These are phyloP conservation scores for Diachasmimorpha longicaudata DNA, from an alignment of 1,140 invertebrate genomes.

Conservation along the genomic window DNA sequence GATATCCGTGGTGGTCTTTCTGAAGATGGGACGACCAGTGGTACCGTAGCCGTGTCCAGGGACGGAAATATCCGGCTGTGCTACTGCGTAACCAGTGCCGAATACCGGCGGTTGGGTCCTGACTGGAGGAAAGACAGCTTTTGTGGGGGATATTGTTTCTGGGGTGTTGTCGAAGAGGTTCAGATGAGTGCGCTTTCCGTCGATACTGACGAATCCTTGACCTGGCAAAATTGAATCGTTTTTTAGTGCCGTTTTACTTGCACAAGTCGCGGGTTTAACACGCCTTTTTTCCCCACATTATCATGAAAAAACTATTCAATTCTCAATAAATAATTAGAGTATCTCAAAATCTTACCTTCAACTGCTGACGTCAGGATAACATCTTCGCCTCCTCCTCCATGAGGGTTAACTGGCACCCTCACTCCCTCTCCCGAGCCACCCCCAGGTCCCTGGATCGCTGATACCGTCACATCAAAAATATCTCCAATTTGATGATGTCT, in stretches of 20 bases:
- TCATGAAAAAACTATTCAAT: too few relatives aligned
- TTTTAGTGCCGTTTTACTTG: too few relatives aligned
- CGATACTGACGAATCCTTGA: slow-evolving; percentile 90
- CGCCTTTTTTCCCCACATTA: too few relatives aligned
- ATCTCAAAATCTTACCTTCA: slow-evolving; percentile 54
- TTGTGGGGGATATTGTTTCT: slow-evolving; percentile 36
- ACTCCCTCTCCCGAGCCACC: slow-evolving; percentile 54
- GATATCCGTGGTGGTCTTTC: slow-evolving; percentile 69
- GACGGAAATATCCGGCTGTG: slow-evolving; percentile 43
- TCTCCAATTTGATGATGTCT: slow-evolving; percentile 68
- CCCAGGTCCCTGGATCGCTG: slow-evolving; percentile 83
- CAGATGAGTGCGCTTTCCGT: slow-evolving; percentile 87
- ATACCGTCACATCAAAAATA: slow-evolving; percentile 87
- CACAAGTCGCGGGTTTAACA: too few relatives aligned
- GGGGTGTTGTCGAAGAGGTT: slow-evolving; percentile 76
- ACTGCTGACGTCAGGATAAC: slow-evolving; percentile 80
- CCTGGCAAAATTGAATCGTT: slow-evolving; percentile 35
- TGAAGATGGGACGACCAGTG: slow-evolving; percentile 54
- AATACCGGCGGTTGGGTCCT: slow-evolving; percentile 46
- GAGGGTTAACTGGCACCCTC: slow-evolving; percentile 55
- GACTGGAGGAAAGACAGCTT: slow-evolving; percentile 48
- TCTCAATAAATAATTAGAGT: background rate
- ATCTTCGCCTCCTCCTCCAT: slow-evolving; percentile 49
- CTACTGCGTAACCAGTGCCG: slow-evolving; percentile 61
- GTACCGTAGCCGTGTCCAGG: slow-evolving; percentile 18